Conservation (phyloP, 2,888 invertebrate species). For the Scaptomyza tumidula region DNA sequence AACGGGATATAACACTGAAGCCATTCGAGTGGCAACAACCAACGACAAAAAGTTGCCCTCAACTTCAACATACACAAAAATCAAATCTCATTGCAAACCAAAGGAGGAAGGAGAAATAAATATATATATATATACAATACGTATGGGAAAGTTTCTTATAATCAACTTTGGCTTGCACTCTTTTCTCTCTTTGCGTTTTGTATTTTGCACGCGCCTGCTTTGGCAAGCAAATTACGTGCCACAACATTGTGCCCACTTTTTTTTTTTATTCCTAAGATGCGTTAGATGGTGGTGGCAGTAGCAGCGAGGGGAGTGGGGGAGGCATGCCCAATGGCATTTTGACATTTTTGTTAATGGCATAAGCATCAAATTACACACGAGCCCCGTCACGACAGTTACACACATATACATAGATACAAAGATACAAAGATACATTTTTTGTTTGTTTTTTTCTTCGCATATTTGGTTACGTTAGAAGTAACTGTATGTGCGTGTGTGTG, state of each 20-base stretch:
- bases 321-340: conserved; percentile 73
- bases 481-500: conserved; percentile 1
- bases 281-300: conserved; percentile 4
- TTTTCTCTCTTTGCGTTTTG: conserved; percentile 23
- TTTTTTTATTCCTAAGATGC: not conserved
- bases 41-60: conserved; percentile 12
- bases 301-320: not conserved
- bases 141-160: conserved; percentile 45
- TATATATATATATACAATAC: too few relatives aligned
- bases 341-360: conserved; percentile 78
- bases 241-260: conserved; percentile 25
- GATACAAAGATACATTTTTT: not conserved
- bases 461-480: conserved; percentile 37
- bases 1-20: not conserved
- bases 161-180: conserved; percentile 33
- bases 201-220: conserved; percentile 58
- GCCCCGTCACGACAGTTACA: conserved; percentile 23
- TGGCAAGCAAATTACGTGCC: conserved; percentile 73
- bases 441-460: not conserved
- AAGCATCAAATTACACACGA: conserved; percentile 75
- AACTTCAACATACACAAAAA: conserved; percentile 26
- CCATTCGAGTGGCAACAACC: not conserved
- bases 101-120: not conserved
- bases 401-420: conserved; percentile 3
- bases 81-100: conserved; percentile 53